Base-by-base conservation (phyloP, 1,140 invertebrate genomes). In the Aphaenogaster rudis region DNA sequence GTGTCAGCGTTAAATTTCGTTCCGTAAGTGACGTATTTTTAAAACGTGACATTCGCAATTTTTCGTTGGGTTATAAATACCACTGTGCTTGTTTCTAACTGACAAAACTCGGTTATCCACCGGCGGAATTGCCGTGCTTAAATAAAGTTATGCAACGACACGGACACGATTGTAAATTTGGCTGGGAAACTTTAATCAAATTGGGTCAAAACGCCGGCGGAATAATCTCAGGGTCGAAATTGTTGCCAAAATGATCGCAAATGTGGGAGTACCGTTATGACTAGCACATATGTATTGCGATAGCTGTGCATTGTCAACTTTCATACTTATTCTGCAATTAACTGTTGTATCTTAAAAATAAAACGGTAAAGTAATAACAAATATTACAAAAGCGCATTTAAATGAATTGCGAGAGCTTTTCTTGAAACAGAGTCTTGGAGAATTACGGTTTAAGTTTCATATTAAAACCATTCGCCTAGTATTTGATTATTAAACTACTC, bases 401-500 rank as follows among this genome's bases (percentile, higher is more conserved):
- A 52, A 66, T 13, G 28, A 21, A n/a, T 6, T 5, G 17, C 28
- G 13, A 15, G 21, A 67, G 33, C 13, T 78, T 64, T 50, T 13
- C 42, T n/a, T 8, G 17, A 48, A 79, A n/a, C 4, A 6, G 15
- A 48, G 17, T n/a, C 28, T 17, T 5, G 6, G 17, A 64, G 59
- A 45, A 78, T 78, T 69, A 54, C 36, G 48, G 50, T 69, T 80
- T n/a, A 54, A 80, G n/a, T 69, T 63, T 61, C 42, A 63, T 17
- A 42, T 42, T 67, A n/a, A 67, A 42, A 54, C 13, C 33, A 66
- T 67, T 80, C 39, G 77, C 17, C 8, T 52, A 50, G 33, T 66
- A 78, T 78, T 78, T 78, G 59, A 79, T 66, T 79, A 48, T 66
- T 66, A 79, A 66, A 79, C 42, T 66, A 66, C 28, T 66, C 57